Evolutionary conservation across 2,888 invertebrate species (phyloP).

Genomic region (Agrochola litura): DNA sequence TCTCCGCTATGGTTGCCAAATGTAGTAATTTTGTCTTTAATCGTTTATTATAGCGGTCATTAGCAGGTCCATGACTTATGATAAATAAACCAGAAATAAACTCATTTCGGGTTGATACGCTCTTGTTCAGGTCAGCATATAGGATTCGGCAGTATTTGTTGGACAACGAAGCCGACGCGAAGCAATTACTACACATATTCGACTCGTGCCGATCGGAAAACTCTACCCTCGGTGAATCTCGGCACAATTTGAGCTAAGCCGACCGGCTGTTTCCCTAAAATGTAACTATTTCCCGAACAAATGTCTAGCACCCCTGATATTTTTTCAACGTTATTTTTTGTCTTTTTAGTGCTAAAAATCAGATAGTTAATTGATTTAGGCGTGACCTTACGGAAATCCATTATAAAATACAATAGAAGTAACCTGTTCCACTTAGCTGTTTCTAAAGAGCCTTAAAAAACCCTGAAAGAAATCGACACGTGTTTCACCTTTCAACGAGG

Average conservation of each 20-base stretch:
- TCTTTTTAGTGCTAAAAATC: neutral
- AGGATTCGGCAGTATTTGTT: neutral
- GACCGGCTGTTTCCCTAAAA: neutral
- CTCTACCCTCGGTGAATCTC: neutral
- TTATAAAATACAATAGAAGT: too few relatives aligned
- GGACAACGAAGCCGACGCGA: neutral
- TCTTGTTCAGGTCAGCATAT: neutral
- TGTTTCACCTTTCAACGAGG: too few relatives aligned
- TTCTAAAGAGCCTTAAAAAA: too few relatives aligned
- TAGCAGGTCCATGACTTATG: neutral
- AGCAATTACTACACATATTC: constrained; percentile 2
- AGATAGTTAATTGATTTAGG: too few relatives aligned
- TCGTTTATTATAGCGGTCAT: constrained; percentile 4
- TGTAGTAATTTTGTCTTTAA: constrained; percentile 3
- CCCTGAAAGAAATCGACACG: too few relatives aligned
- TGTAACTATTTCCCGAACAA: neutral
- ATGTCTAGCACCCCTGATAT: too few relatives aligned
- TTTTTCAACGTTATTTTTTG: neutral
- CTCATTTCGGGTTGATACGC: neutral
- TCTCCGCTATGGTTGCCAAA: constrained; percentile 24
- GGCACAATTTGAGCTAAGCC: neutral
- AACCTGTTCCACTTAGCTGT: too few relatives aligned
- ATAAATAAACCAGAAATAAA: neutral
- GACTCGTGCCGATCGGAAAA: neutral
- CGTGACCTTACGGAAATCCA: too few relatives aligned